Conservation (phyloP, 2,888 invertebrate genomes). For the Drosophila austrosaltans region DNA sequence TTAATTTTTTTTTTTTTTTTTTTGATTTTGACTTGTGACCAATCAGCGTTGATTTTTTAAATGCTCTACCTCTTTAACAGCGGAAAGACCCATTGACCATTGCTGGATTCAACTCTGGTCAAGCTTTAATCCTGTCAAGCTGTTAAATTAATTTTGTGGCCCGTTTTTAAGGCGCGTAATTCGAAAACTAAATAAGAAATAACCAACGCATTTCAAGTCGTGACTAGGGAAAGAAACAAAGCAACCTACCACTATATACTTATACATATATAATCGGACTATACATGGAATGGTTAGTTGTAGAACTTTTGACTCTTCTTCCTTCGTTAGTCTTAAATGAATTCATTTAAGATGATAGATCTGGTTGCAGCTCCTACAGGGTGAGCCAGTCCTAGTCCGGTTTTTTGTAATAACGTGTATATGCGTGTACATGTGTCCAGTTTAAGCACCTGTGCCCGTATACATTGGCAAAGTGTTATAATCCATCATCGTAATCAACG, state of each 20-base stretch:
- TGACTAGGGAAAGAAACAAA: background rate
- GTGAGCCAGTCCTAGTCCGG: constrained; percentile 31
- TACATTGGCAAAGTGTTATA: constrained; percentile 69
- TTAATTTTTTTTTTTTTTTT: constrained; percentile 17
- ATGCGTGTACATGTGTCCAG: constrained; percentile 31
- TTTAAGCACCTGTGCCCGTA: constrained; percentile 21
- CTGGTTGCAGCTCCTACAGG: background rate
- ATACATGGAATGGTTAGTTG: background rate
- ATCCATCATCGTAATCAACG: constrained; percentile 78
- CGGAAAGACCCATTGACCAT: constrained; percentile 11
- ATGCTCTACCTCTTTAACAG: constrained; percentile 34
- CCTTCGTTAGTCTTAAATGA: background rate
- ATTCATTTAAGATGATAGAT: background rate
- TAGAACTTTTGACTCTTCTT: background rate
- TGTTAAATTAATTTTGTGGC: constrained; percentile 73
- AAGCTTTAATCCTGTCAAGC: constrained; percentile 72
- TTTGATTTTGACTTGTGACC: constrained; percentile 67
- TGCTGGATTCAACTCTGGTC: constrained; percentile 34
- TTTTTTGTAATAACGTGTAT: constrained; percentile 1
- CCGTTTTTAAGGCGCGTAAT: constrained; percentile 41
- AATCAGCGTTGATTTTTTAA: constrained; percentile 57
- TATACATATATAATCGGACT: background rate
- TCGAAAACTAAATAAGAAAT: constrained; percentile 2
- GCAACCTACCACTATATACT: no score
- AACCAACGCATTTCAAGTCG: constrained; percentile 9